Conservation (phyloP, 2,113 vertebrate species). For the Bubo scandiacus region DNA sequence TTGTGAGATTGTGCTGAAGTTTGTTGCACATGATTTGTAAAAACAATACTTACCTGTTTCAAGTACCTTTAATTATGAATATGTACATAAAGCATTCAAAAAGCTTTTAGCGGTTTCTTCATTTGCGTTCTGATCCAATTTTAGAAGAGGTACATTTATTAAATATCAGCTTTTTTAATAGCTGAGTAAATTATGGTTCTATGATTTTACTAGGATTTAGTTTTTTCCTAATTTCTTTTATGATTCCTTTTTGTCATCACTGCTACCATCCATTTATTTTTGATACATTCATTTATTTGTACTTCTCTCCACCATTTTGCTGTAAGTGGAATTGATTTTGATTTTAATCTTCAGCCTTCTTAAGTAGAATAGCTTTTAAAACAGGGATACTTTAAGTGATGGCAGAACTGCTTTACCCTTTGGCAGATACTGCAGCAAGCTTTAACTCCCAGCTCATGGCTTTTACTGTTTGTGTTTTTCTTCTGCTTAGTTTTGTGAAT, state of each 20-base stretch:
- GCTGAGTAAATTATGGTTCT: background rate
- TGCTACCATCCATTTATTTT: background rate
- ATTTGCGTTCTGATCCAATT: background rate
- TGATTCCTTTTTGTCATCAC: background rate
- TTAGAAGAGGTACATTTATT: background rate
- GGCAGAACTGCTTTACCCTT: background rate
- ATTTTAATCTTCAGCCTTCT: background rate
- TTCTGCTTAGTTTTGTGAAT: background rate
- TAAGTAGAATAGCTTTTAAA: background rate
- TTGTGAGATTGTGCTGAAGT: background rate
- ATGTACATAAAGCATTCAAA: background rate
- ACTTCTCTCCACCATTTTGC: background rate
- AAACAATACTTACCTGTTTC: background rate
- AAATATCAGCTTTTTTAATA: background rate
- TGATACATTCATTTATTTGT: background rate
- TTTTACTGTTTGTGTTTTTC: background rate
- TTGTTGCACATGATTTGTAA: background rate
- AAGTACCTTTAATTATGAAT: background rate
- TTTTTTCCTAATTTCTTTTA: background rate
- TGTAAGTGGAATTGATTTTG: background rate
- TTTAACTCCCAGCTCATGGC: background rate
- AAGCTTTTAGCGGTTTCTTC: background rate
- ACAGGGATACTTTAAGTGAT: background rate
- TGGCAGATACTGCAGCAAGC: background rate
- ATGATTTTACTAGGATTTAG: background rate